phyloP scores from a whole-genome alignment of 2,797 vertebrate genomes.

The Pteropus rufus region DNA sequence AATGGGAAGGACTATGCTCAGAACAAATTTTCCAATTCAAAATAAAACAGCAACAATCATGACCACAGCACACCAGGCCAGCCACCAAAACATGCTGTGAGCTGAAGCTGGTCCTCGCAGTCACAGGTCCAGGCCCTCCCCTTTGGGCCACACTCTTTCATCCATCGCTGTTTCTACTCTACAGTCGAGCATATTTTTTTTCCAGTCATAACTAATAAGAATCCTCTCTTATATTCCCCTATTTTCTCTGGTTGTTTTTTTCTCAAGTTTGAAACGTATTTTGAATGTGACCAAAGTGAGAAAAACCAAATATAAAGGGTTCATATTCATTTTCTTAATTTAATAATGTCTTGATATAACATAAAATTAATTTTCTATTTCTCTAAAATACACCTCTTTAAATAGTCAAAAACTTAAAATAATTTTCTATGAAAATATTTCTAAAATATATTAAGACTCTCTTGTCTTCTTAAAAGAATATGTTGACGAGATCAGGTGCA shows the following conservation, averaged over 20 bases:
- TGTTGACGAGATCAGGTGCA: too few relatives aligned
- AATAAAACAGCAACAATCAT: background rate
- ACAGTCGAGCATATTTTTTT: background rate
- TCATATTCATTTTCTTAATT: background rate
- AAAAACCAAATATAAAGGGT: background rate
- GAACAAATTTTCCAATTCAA: background rate
- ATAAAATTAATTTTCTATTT: background rate
- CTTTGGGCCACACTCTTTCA: background rate
- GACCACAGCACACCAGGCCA: background rate
- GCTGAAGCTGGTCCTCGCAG: background rate
- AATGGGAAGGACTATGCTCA: background rate
- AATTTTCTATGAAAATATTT: background rate
- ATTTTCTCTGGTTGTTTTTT: background rate
- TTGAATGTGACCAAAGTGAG: background rate
- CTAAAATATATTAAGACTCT: background rate
- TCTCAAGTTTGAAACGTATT: background rate
- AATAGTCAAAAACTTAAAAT: background rate
- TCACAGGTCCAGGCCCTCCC: background rate
- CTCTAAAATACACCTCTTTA: constrained; percentile 17
- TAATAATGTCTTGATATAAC: background rate
- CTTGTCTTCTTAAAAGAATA: background rate
- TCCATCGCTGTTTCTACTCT: background rate
- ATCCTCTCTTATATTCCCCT: background rate
- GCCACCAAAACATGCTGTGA: too few relatives aligned
- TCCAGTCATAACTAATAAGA: background rate